A percentile compares a stretch with the other conserved stretches of the same genome.
phyloP scores from a whole-genome alignment of 1,140 invertebrate species.

The Tribolium castaneum region DNA sequence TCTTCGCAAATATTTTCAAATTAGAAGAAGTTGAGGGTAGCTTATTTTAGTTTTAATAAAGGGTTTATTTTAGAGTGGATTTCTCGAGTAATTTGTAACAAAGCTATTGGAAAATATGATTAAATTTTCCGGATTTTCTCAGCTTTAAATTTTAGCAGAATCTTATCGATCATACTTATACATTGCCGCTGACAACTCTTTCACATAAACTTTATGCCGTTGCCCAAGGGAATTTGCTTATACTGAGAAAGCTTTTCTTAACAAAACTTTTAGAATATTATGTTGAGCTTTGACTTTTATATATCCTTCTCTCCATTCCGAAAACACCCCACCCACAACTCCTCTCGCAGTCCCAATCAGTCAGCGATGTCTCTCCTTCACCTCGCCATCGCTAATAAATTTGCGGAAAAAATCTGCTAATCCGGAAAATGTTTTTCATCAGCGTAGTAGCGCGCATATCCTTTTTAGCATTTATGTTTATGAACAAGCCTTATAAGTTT shows the following conservation, averaged over 20 bases:
- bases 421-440: slow-evolving; percentile 3
- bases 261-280: slow-evolving; percentile 59
- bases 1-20: slow-evolving; percentile 7
- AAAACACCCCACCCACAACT: slow-evolving; percentile 46
- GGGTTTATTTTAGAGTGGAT: slow-evolving; percentile 42
- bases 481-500: slow-evolving; percentile 49
- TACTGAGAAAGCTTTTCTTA: slow-evolving; percentile 56
- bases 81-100: slow-evolving; percentile 49
- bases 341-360: neutral
- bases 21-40: slow-evolving; percentile 9
- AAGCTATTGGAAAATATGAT: slow-evolving; percentile 53
- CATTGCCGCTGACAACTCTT: slow-evolving; percentile 61
- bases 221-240: slow-evolving; percentile 57
- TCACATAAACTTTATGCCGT: slow-evolving; percentile 58
- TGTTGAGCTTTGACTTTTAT: slow-evolving; percentile 56
- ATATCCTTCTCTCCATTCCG: slow-evolving; percentile 50
- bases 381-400: neutral
- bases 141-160: slow-evolving; percentile 49
- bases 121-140: slow-evolving; percentile 50
- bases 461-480: slow-evolving; percentile 47
- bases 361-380: neutral
- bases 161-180: slow-evolving; percentile 57
- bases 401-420: neutral
- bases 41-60: slow-evolving; percentile 37
- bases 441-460: slow-evolving; percentile 24